Evolutionary conservation across 1,140 invertebrate species (phyloP).

Genomic region (Trissolcus basalis): DNA sequence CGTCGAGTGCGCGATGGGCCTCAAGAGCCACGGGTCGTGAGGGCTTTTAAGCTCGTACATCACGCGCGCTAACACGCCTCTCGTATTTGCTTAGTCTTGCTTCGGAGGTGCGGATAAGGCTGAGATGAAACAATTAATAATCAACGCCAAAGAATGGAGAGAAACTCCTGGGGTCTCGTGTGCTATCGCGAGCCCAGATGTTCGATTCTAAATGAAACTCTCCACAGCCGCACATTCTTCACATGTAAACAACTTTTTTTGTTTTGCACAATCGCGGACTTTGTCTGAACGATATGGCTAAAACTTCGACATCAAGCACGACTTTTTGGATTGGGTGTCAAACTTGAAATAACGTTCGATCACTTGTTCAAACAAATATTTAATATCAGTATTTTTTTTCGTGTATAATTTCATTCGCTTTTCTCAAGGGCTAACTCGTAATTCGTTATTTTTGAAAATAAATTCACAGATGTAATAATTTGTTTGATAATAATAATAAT

Average conservation of each 20-base stretch:
- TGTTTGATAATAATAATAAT: too few species aligned
- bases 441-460: too few species aligned
- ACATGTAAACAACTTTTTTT: too few species aligned
- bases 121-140: slow-evolving; percentile 76
- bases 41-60: slow-evolving; percentile 76
- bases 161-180: slow-evolving; percentile 42
- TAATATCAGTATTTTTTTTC: too few species aligned
- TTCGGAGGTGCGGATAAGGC: slow-evolving; percentile 71
- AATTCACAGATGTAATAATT: too few species aligned
- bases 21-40: slow-evolving; percentile 61
- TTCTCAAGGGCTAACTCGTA: too few species aligned
- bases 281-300: too few species aligned
- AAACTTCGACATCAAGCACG: not conserved
- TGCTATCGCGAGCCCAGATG: slow-evolving; percentile 48
- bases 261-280: too few species aligned
- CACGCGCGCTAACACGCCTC: slow-evolving; percentile 72
- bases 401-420: too few species aligned
- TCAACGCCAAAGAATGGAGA: slow-evolving; percentile 59
- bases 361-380: too few species aligned
- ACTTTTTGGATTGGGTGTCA: too few species aligned
- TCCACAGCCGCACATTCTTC: slow-evolving; percentile 12
- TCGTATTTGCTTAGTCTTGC: slow-evolving; percentile 75
- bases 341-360: too few species aligned
- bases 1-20: slow-evolving; percentile 53
- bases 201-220: slow-evolving; percentile 39